Base-by-base conservation (phyloP, 2,888 invertebrate species). In the Metacarcinus magister region DNA sequence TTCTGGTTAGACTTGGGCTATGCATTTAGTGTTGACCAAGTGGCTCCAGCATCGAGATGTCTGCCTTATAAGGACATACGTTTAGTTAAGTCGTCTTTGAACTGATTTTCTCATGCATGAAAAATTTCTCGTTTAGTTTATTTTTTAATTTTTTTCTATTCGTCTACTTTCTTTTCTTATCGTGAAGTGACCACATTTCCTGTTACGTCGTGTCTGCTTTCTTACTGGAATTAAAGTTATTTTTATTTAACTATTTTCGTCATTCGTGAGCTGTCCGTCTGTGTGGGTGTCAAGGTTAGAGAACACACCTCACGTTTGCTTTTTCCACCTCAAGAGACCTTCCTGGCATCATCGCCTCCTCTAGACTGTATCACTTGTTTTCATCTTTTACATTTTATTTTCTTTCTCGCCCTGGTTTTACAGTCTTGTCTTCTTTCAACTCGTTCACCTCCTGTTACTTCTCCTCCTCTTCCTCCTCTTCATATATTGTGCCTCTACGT, bases 101-200 rank as follows among this genome's bases (percentile, higher is more conserved):
- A 23, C n/a, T n/a, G 67, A 67, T 67, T 67, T n/a, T 67, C 19
- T 67, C n/a, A n/a, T 67, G n/a, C 4, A 1, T 16, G 67, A 0
- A n/a, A 67, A 67, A n/a, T n/a, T 67, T n/a, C 67, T n/a, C n/a
- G 67, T 67, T 23, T 5, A 67, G 67, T 0, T 39, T 39, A 39
- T 39, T 2, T 39, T 39, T 39, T 39, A 2, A n/a, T n/a, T 39
- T 1, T 39, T 39, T 39, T 39, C 2, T 39, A 39, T n/a, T 67
- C 67, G 67, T 67, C 67, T n/a, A 67, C 67, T 67, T 67, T 67
- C 67, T 67, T 67, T 67, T 67, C n/a, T 13, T 54, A 54, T 54
- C 13, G 19, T 54, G 54, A 54, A 54, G 54, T 13, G 16, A 54
- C 54, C 13, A 13, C 2, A 2, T 54, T 67, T 19, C 23, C 67